Evolutionary conservation across 2,113 vertebrate genomes (phyloP).

Genomic region (Nansenia antarctica): DNA sequence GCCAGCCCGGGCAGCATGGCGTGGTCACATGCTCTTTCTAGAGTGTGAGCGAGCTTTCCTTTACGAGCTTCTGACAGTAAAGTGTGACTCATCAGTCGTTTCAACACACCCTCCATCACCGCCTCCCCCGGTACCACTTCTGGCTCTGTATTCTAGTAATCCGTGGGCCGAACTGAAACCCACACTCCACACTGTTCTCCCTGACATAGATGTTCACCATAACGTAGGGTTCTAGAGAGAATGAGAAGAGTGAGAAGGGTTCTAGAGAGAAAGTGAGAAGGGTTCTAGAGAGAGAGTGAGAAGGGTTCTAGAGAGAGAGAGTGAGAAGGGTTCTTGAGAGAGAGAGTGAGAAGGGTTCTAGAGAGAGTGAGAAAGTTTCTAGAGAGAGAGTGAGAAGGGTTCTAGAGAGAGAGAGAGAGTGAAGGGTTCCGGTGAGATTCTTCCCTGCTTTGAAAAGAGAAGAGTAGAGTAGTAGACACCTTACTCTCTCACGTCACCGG

Average conservation of each 20-base stretch:
- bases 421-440: too few species aligned
- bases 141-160: conserved; percentile 61
- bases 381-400: background rate
- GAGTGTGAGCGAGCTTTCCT: conserved; percentile 45
- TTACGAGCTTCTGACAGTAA: conserved; percentile 66
- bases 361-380: background rate
- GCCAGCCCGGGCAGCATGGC: background rate
- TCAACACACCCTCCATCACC: conserved; percentile 51
- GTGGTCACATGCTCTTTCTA: conserved; percentile 38
- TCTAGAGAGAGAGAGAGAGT: background rate
- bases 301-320: too few species aligned
- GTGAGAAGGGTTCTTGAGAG: background rate
- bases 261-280: too few species aligned
- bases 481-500: too few species aligned
- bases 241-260: background rate
- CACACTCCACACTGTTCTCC: conserved; percentile 1
- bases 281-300: background rate
- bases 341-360: background rate
- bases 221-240: background rate
- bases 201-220: background rate
- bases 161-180: conserved; percentile 29
- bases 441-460: too few species aligned
- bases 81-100: conserved; percentile 67
- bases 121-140: conserved; percentile 44
- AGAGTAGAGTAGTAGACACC: too few species aligned